These are phyloP conservation scores for Bradynema listronoti DNA, from an alignment of 1,140 invertebrate species.

Conservation along the genomic window DNA sequence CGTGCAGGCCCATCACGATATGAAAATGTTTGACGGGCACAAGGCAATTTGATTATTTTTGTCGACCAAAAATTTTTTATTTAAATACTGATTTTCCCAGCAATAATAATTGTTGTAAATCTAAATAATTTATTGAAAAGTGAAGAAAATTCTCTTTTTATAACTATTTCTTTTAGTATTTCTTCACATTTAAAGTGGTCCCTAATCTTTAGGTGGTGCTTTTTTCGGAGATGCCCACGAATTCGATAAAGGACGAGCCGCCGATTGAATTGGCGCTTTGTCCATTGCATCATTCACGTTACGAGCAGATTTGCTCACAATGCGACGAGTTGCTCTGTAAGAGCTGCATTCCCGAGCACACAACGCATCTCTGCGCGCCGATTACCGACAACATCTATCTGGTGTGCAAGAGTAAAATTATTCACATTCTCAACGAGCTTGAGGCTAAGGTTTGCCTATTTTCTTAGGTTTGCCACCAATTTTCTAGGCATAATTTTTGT, in stretches of 20 bases:
- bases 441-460: not conserved
- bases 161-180: not conserved
- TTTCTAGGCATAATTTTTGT: not conserved
- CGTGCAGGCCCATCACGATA: constrained; percentile 80
- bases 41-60: constrained; percentile 14
- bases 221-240: constrained; percentile 19
- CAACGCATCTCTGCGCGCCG: constrained; percentile 6
- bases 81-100: not conserved
- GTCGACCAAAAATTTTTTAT: constrained; percentile 3
- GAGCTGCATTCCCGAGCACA: constrained; percentile 17
- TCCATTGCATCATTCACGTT: constrained; percentile 13
- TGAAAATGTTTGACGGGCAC: constrained; percentile 61
- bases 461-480: not conserved
- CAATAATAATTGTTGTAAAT: not conserved
- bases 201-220: constrained; percentile 27
- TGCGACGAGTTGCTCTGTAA: constrained; percentile 29
- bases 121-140: too few relatives aligned
- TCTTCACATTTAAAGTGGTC: constrained; percentile 2
- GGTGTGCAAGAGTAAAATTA: constrained; percentile 2
- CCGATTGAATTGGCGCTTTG: constrained; percentile 18
- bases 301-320: constrained; percentile 10
- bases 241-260: not conserved
- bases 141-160: too few relatives aligned
- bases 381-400: constrained; percentile 5
- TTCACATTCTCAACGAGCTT: not conserved